Evolutionary conservation across 2,888 invertebrate genomes (phyloP).

Genomic region (Agrotis segetum): DNA sequence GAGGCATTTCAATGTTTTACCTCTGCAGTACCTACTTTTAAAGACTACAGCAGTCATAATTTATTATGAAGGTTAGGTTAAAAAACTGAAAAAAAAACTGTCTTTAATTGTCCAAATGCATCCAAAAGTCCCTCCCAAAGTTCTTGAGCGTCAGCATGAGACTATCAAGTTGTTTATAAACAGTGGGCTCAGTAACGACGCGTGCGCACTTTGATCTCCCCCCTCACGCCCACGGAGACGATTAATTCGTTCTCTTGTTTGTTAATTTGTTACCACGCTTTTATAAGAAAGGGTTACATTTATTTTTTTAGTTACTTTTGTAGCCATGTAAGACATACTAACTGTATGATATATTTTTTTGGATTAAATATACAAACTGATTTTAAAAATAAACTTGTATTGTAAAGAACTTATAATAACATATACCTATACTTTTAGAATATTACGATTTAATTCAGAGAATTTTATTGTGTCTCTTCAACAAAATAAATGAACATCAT

Average conservation of each 20-base stretch:
- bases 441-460: conserved; percentile 10
- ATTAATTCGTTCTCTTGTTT: conserved; percentile 64
- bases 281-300: conserved; percentile 39
- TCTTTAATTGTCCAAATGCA: conserved; percentile 1
- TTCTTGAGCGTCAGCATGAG: conserved; percentile 32
- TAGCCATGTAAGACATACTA: not conserved
- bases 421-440: too few relatives aligned
- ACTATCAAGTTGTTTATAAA: conserved; percentile 72
- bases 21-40: not conserved
- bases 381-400: conserved; percentile 6
- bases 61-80: not conserved
- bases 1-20: not conserved
- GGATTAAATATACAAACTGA: not conserved
- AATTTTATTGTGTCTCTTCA: conserved; percentile 26
- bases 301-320: conserved; percentile 42
- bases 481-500: conserved; percentile 30
- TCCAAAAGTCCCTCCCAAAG: conserved; percentile 26
- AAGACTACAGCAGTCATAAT: too few relatives aligned
- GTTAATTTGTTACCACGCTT: conserved; percentile 60
- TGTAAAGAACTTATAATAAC: not conserved
- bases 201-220: conserved; percentile 72
- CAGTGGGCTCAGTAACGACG: conserved; percentile 64
- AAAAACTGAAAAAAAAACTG: not conserved
- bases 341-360: conserved; percentile 6
- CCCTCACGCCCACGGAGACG: conserved; percentile 63